Conservation (phyloP, 2,113 vertebrate genomes). For the Phainopepla nitens region DNA sequence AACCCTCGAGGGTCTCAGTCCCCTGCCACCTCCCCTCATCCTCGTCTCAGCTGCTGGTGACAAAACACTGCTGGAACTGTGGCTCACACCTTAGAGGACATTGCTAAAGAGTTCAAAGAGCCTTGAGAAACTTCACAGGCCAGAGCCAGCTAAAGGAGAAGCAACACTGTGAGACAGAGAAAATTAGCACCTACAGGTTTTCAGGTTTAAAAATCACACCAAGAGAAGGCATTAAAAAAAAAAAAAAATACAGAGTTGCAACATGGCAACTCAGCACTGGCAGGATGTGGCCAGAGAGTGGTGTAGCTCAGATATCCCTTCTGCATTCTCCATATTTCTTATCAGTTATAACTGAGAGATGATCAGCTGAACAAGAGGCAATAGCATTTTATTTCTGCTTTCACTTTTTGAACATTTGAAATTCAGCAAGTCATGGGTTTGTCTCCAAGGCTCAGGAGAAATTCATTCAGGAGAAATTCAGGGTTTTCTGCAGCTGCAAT, state of each 20-base stretch:
- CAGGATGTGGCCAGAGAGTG: neutral
- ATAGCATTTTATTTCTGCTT: neutral
- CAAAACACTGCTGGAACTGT: neutral
- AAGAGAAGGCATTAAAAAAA: neutral
- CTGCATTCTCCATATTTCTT: neutral
- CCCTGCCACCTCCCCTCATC: neutral
- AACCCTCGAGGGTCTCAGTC: accelerated
- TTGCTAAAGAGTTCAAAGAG: neutral
- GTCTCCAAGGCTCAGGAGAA: neutral
- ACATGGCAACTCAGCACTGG: neutral
- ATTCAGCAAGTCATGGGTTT: neutral
- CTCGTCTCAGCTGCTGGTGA: neutral
- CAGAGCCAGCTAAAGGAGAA: neutral
- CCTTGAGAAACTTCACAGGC: neutral
- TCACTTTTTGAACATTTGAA: neutral
- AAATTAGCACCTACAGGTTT: neutral
- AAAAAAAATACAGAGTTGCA: neutral
- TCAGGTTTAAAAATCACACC: neutral
- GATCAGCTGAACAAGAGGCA: neutral
- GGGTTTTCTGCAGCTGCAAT: neutral
- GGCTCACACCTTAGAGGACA: neutral
- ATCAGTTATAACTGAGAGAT: neutral
- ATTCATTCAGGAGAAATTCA: neutral
- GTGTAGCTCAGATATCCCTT: neutral
- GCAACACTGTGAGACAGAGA: neutral